Percentiles rank a stretch among this genome's conserved stretches.
These are phyloP conservation scores for Zaprionus taronus DNA, from an alignment of 1,140 invertebrate species.

Conservation along the genomic window DNA sequence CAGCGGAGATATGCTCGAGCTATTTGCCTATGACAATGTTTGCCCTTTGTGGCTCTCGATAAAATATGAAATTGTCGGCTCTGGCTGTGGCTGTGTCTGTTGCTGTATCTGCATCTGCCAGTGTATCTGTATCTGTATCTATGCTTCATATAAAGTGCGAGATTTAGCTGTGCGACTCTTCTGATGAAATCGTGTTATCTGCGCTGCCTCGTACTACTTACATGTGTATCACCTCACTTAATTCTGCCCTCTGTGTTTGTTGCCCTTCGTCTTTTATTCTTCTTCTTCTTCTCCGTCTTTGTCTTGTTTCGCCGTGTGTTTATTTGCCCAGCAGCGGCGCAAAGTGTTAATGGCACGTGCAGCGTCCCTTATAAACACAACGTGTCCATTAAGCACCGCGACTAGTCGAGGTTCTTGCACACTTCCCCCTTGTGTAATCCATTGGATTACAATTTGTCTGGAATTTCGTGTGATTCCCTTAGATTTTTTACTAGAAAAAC, in stretches of 20 bases:
- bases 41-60: conserved; percentile 68
- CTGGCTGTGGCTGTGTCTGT: conserved; percentile 3
- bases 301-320: conserved; percentile 33
- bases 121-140: conserved; percentile 26
- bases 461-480: not conserved
- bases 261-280: not conserved
- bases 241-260: not conserved
- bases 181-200: conserved; percentile 75
- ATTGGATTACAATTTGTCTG: conserved; percentile 12
- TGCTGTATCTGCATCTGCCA: conserved; percentile 16
- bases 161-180: conserved; percentile 51
- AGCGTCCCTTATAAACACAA: conserved; percentile 11
- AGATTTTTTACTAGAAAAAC: not conserved
- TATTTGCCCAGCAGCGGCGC: conserved; percentile 37
- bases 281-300: not conserved
- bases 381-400: not conserved
- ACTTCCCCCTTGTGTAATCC: not conserved
- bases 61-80: conserved; percentile 75
- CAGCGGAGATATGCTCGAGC: conserved; percentile 6
- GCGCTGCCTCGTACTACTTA: conserved; percentile 35
- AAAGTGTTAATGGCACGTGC: conserved; percentile 83
- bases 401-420: not conserved
- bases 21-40: conserved; percentile 74
- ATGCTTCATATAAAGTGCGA: conserved; percentile 41
- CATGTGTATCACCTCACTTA: conserved; percentile 9